Base-by-base conservation (phyloP, 30 jellyfish, hydroid and myxozoan species). In the Aurelia sp. region DNA sequence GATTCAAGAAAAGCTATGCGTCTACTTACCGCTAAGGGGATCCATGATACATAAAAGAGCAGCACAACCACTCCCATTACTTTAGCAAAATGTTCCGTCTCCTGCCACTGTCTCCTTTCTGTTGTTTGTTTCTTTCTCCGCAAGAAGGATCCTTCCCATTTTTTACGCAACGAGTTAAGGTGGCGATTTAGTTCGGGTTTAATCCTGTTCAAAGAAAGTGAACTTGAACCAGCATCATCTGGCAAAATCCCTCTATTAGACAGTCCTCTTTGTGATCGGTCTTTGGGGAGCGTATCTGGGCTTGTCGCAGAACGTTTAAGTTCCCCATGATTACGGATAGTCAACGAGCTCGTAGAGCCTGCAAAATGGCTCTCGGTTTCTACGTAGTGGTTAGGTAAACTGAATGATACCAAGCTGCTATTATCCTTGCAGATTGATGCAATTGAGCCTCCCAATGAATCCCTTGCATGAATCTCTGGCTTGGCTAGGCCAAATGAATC, bases 31-130 rank as follows among this genome's bases (percentile, higher is more conserved):
- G 96, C 97, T 11, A 92, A 51, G 35, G 98, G 98, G 0, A 92
- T 20, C 97, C 97, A 92, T 9, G 97, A 76, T 2, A 87, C 30
- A 69, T 87, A 92, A 67, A 87, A 92, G 5, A 92, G 58, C 62
- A 88, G 73, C 18, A 92, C 98, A 17, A 92, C 92, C 27, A 74
- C 89, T 7, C 97, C 98, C 98, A 92, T 92, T 64, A 92, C 76
- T 70, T 76, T 84, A 20, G 98, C 96, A 63, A 92, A 87, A 77
- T 73, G 96, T 53, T 75, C 93, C 21, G 91, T 82, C 55, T 92
- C 98, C 57, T 51, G 52, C 90, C 96, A 78, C 30, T 74, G 85
- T 59, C 83, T 58, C 19, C 63, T 72, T 55, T n/a, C 88, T 18
- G 68, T 35, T 7, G 72, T 0, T 13, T 72, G 65, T 18, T 59